phyloP scores from a whole-genome alignment of 2,113 vertebrate species.

The Kobus ellipsiprymnus region DNA sequence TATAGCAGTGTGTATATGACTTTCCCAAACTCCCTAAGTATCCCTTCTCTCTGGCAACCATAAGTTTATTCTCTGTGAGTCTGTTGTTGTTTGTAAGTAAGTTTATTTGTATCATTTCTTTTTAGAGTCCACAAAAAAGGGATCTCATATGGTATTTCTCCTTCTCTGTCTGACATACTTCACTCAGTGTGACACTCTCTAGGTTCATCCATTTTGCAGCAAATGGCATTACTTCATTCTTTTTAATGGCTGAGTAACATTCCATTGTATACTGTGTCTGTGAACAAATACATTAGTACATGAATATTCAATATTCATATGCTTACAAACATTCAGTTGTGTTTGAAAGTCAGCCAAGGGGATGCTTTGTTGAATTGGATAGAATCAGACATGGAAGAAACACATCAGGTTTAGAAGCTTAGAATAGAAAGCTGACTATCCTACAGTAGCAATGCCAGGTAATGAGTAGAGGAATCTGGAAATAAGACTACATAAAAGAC shows the following conservation, averaged over 20 bases:
- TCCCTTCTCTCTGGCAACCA: background rate
- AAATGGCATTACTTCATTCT: background rate
- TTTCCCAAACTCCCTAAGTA: background rate
- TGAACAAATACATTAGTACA: conserved; percentile 17
- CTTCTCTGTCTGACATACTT: background rate
- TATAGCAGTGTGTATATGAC: background rate
- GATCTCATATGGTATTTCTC: background rate
- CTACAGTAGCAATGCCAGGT: background rate
- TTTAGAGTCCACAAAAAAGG: background rate
- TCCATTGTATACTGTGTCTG: background rate
- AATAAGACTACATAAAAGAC: background rate
- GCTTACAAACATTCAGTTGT: background rate
- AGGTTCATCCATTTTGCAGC: background rate
- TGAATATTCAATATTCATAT: conserved; percentile 12
- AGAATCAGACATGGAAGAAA: background rate
- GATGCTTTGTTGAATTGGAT: background rate
- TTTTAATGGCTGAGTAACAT: background rate
- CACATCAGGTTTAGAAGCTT: background rate
- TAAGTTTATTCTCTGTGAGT: background rate
- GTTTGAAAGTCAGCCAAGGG: background rate
- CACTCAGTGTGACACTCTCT: background rate
- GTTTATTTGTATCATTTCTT: background rate
- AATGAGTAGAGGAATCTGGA: background rate
- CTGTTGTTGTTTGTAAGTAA: background rate
- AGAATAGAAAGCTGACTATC: background rate